Evolutionary conservation across 92 coral and sea anemone species (phyloP), one percentile per base, ranked within the genome.

Genomic region (Palythoa grandiflora): DNA sequence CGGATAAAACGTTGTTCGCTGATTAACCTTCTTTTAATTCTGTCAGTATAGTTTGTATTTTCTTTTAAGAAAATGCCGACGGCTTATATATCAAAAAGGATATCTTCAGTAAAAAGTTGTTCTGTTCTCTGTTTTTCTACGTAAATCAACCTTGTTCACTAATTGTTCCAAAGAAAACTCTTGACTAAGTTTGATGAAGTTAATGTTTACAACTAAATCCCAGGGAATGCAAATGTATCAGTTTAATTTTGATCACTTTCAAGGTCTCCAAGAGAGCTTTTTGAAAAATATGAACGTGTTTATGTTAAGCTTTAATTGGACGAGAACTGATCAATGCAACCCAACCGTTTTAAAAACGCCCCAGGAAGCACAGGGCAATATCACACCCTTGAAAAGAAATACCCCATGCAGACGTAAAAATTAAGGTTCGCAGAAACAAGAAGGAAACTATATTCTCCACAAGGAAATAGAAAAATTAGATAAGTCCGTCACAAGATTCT

Each of bases 181-280:
- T 44, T 44, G 50, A 44, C 50, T 2, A 44, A 44, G 50, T 44
- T 44, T 44, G 7, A 8, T 44, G 4, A 3, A 44, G 50, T 44
- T 44, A 2, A 44, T 44, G 3, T 1, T 44, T 44, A 44, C 50
- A 44, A 44, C 3, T 2, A 44, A 44, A 44, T 44, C 7, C 7
- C 50, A 44, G 7, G 50, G 50, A 44, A 77, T 53, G 66, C 47
- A 53, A 77, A 77, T 77, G 19, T 77, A 9, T 13, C 47, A 1
- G 83, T 77, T 77, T 37, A 47, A 54, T 52, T 77, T 77, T 35
- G 16, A 53, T 21, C n/a, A 35, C 38, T 77, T 77, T 19, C 2
- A 21, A 53, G 83, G 28, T 77, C 83, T 54, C 83, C 83, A n/a
- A 77, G 48, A 36, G 83, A n/a, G 83, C 8, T 53, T 65, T 77